Evolutionary conservation across 2,113 vertebrate genomes (phyloP), one percentile per base, ranked within the genome.

Genomic region (Oryzias woworae): DNA sequence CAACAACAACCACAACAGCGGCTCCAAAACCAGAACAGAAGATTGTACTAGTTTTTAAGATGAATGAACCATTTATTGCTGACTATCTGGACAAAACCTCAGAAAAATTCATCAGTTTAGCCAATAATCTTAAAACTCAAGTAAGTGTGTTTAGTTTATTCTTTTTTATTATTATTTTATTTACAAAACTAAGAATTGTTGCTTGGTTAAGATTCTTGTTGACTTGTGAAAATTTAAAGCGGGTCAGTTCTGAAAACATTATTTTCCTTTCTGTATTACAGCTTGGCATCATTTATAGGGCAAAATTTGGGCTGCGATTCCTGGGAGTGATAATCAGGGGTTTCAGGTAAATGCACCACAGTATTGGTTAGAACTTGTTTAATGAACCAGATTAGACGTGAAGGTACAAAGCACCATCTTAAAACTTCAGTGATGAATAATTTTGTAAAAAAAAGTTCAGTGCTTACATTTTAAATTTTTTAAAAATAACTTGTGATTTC

Each of bases 71-170:
- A 2, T 55, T 55, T 55, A 7, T 0, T 16, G 0, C 1, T 2
- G 53, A 6, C 10, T 12, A 42, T 4, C 31, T 6, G 14, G 8
- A 36, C 26, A 12, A 8, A 1, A 0, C 5, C 6, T 20, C n/a
- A 1, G 0, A 4, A 4, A 36, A 1, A 3, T 42, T 55, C 5
- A 2, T 5, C 8, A 5, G 3, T 2, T n/a, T 18, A 12, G 16
- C 17, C 13, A 0, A 3, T 2, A 13, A 0, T 18, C 4, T 54
- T 18, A 0, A 3, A 36, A 12, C 0, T 1, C 7, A 1, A 2
- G 53, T 54, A 54, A 54, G 53, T n/a, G 26, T 28, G 26, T 4
- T 28, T 28, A 26, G 26, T 26, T 26, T 26, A 26, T 26, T 26
- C 5, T 26, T 26, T 26, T 26, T 5, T 26, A 2, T 26, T 5